Evolutionary conservation across 2,888 invertebrate species (phyloP).

Genomic region (Stenodema calcarata): DNA sequence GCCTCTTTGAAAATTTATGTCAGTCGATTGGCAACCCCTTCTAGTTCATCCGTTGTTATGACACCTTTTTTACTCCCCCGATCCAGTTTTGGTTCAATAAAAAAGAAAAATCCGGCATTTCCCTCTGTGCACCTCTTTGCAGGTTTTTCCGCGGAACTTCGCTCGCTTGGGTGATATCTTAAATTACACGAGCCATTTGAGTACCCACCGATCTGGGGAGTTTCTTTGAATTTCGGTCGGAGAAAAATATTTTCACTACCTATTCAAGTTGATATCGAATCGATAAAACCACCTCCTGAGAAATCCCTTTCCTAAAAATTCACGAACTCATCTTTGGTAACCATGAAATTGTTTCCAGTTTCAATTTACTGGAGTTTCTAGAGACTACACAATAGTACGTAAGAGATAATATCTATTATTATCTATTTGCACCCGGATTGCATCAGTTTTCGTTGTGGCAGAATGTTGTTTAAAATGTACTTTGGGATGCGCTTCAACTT

Average conservation of each 20-base stretch:
- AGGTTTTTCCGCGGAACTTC: not conserved
- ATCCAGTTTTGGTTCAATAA: not conserved
- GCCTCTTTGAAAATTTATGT: slow-evolving; percentile 12
- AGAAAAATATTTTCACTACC: not conserved
- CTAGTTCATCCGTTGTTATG: not conserved
- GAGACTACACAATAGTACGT: too few species aligned
- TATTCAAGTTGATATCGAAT: not conserved
- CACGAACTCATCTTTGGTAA: too few species aligned
- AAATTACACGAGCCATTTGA: not conserved
- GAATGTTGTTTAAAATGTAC: too few species aligned
- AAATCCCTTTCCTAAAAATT: not conserved
- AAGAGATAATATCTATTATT: too few species aligned
- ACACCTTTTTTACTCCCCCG: not conserved
- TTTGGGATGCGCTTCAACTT: too few species aligned
- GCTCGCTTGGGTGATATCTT: not conserved
- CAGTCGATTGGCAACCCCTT: slow-evolving; percentile 7
- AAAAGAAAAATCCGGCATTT: not conserved
- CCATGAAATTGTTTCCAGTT: too few species aligned
- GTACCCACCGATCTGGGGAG: not conserved
- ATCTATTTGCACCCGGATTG: too few species aligned
- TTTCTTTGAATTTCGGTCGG: not conserved
- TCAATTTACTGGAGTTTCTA: too few species aligned
- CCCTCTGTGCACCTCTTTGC: not conserved
- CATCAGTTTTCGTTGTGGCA: too few species aligned
- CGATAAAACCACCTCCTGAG: not conserved